Conservation (phyloP, 2,888 invertebrate species). For the Linnaemya tessellans region DNA sequence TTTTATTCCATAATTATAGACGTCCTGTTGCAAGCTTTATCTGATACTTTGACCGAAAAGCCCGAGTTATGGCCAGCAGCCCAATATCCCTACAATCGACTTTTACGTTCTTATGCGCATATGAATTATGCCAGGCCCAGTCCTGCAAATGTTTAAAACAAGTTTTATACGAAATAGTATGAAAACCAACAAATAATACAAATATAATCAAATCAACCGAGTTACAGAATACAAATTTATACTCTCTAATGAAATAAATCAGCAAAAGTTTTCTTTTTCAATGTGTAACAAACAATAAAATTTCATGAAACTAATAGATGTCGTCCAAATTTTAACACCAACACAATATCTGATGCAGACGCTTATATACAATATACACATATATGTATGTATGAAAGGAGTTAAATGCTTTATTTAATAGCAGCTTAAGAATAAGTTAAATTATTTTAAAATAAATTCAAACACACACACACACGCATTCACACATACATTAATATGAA, state of each 20-base stretch:
- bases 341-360: conserved; percentile 23
- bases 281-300: conserved; percentile 6
- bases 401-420: conserved; percentile 30
- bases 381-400: too few relatives aligned
- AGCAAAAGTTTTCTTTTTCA: conserved; percentile 21
- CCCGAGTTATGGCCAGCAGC: conserved; percentile 87
- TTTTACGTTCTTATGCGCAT: conserved; percentile 77
- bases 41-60: conserved; percentile 89
- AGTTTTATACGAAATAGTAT: not conserved
- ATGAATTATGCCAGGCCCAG: conserved; percentile 65
- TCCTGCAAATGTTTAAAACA: conserved; percentile 63
- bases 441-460: conserved; percentile 24
- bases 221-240: conserved; percentile 46
- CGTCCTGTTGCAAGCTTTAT: conserved; percentile 89
- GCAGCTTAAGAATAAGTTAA: conserved; percentile 41
- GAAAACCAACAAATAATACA: conserved; percentile 30
- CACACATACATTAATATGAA: not conserved
- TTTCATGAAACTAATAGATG: conserved; percentile 47
- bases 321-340: conserved; percentile 55
- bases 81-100: conserved; percentile 82
- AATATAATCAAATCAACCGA: conserved; percentile 41
- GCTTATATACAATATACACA: conserved; percentile 35
- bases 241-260: conserved; percentile 23
- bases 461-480: not conserved
- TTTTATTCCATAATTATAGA: too few relatives aligned